phyloP scores from a whole-genome alignment of 2,113 vertebrate genomes.

The Gallinago undulata region DNA sequence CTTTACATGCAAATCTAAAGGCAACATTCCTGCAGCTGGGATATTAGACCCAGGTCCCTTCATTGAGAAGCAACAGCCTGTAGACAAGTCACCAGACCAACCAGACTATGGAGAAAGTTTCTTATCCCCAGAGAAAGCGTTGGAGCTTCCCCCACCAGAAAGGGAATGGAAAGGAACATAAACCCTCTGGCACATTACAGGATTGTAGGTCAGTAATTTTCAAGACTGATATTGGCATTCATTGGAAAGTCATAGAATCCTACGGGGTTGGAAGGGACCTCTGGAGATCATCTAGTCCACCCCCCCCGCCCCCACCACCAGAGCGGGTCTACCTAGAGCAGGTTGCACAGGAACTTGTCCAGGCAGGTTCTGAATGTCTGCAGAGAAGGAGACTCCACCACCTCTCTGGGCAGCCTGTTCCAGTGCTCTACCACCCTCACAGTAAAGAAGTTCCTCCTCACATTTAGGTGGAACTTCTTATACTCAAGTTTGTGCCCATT shows the following conservation, averaged over 20 bases:
- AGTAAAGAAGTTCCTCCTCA: too few species aligned
- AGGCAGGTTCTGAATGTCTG: too few species aligned
- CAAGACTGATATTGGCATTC: neutral
- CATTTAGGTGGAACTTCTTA: too few species aligned
- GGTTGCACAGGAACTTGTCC: too few species aligned
- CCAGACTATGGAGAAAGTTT: neutral
- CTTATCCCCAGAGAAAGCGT: rapidly evolving
- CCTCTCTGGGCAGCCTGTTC: too few species aligned
- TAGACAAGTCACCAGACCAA: neutral
- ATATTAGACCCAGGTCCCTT: neutral
- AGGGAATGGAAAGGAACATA: neutral
- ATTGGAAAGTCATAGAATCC: neutral
- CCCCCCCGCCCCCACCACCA: too few species aligned
- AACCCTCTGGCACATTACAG: neutral
- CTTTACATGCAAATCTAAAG: neutral
- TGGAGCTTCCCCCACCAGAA: neutral
- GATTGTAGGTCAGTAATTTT: neutral
- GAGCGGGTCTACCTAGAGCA: too few species aligned
- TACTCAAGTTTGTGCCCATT: too few species aligned
- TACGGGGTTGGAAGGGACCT: too few species aligned
- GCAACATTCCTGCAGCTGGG: neutral
- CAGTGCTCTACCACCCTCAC: too few species aligned
- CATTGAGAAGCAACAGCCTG: neutral
- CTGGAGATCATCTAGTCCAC: too few species aligned
- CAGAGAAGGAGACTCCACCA: too few species aligned